Conservation (phyloP, 2,113 vertebrate species). For the Pleuronectes platessa region DNA sequence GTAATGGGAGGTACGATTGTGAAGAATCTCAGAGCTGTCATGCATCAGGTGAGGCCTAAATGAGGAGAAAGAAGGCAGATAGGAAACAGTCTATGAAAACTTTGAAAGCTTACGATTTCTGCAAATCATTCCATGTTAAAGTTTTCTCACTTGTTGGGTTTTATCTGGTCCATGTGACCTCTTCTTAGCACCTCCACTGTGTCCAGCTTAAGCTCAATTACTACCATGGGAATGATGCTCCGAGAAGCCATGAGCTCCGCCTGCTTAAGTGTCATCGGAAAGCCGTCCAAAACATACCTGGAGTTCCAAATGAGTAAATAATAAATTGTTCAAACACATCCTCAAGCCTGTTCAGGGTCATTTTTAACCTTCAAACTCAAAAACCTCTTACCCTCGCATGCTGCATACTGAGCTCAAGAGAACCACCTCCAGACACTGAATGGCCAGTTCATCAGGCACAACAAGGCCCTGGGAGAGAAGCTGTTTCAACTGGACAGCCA, state of each 20-base stretch:
- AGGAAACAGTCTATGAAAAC: background rate
- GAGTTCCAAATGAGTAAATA: constrained; percentile 9
- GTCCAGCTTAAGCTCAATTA: constrained; percentile 89
- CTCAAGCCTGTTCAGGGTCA: constrained; percentile 1
- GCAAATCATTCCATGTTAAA: background rate
- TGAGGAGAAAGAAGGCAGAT: constrained; percentile 30
- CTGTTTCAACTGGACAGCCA: constrained; percentile 81
- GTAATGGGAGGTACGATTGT: constrained; percentile 84
- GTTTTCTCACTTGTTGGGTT: constrained; percentile 78
- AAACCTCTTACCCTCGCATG: constrained; percentile 76
- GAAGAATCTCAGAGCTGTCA: constrained; percentile 87
- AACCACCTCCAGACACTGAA: constrained; percentile 88
- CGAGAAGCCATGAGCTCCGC: constrained; percentile 83
- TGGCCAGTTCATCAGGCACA: constrained; percentile 88
- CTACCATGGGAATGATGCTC: constrained; percentile 88
- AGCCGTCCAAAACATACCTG: constrained; percentile 94
- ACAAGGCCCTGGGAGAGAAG: constrained; percentile 85
- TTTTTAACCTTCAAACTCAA: background rate
- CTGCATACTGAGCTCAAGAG: constrained; percentile 85
- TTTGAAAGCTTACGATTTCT: background rate
- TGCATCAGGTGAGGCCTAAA: constrained; percentile 80
- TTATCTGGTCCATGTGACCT: constrained; percentile 83
- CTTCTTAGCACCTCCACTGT: constrained; percentile 88
- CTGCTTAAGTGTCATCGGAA: constrained; percentile 88
- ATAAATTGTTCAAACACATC: background rate